Conservation (phyloP, 2,888 invertebrate species). For the Ormyrus labotus region DNA sequence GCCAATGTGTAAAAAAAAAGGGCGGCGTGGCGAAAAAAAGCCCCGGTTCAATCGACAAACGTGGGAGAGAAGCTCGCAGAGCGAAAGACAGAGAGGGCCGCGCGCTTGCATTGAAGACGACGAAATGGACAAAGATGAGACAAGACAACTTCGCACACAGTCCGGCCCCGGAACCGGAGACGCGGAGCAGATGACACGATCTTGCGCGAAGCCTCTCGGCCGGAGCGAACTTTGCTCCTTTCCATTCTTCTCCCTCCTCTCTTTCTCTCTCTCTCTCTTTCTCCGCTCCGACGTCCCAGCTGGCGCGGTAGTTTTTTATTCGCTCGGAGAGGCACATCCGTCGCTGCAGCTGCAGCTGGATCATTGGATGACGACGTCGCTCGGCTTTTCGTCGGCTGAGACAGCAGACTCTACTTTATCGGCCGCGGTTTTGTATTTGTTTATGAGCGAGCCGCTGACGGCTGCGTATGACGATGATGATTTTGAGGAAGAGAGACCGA, state of each 20-base stretch:
- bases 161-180: constrained; percentile 39
- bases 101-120: not conserved
- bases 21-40: not conserved
- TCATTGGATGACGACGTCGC: not conserved
- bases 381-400: not conserved
- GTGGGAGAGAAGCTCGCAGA: not conserved
- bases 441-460: constrained; percentile 8
- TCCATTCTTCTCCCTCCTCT: constrained; percentile 5
- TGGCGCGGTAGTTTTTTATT: not conserved
- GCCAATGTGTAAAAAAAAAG: not conserved
- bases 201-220: constrained; percentile 5
- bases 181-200: constrained; percentile 41
- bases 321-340: not conserved
- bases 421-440: constrained; percentile 3
- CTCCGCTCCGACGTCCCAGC: not conserved
- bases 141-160: constrained; percentile 31
- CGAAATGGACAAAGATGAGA: constrained; percentile 39
- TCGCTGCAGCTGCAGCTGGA: not conserved
- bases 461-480: not conserved
- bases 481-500: too few species aligned
- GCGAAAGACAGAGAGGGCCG: not conserved
- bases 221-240: constrained; percentile 20
- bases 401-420: not conserved
- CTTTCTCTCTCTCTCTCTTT: too few species aligned
- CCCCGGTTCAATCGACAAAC: not conserved